phyloP scores from a whole-genome alignment of 1,140 invertebrate species.

The Stratiolaelaps scimitus region DNA sequence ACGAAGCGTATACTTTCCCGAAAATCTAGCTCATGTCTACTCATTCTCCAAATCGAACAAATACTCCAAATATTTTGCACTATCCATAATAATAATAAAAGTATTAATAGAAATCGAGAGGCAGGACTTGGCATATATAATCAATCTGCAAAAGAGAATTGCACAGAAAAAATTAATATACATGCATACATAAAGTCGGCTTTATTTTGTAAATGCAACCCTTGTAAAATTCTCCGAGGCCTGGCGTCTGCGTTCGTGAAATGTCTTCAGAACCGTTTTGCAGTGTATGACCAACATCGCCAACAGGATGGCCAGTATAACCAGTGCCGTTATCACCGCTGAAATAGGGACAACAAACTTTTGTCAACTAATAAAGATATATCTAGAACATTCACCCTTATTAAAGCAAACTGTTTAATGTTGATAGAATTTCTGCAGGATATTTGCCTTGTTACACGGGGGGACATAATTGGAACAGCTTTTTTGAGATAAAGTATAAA shows the following conservation, averaged over 20 bases:
- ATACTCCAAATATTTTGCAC: not conserved
- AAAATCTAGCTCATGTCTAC: too few species aligned
- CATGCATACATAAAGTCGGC: not conserved
- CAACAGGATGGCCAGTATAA: slow-evolving; percentile 8
- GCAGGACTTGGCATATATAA: not conserved
- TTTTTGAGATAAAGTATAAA: too few species aligned
- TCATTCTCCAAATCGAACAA: not conserved
- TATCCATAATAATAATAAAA: not conserved
- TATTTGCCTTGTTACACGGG: too few species aligned
- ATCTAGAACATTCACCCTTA: too few species aligned
- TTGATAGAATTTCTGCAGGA: too few species aligned
- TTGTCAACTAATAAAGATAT: too few species aligned
- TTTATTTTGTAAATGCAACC: slow-evolving; percentile 4
- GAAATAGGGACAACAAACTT: not conserved
- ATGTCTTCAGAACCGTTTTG: slow-evolving; percentile 9
- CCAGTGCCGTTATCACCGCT: not conserved
- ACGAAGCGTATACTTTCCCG: too few species aligned
- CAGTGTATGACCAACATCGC: not conserved
- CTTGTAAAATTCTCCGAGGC: slow-evolving; percentile 12
- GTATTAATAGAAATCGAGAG: not conserved
- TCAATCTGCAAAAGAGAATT: not conserved
- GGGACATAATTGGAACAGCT: too few species aligned
- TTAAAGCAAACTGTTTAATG: too few species aligned
- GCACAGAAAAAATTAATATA: not conserved
- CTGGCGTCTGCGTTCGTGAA: not conserved